Percentiles rank a stretch among this genome's conserved stretches.
These are phyloP conservation scores for Stictonetta naevosa DNA, from an alignment of 2,113 vertebrate genomes.

Conservation along the genomic window DNA sequence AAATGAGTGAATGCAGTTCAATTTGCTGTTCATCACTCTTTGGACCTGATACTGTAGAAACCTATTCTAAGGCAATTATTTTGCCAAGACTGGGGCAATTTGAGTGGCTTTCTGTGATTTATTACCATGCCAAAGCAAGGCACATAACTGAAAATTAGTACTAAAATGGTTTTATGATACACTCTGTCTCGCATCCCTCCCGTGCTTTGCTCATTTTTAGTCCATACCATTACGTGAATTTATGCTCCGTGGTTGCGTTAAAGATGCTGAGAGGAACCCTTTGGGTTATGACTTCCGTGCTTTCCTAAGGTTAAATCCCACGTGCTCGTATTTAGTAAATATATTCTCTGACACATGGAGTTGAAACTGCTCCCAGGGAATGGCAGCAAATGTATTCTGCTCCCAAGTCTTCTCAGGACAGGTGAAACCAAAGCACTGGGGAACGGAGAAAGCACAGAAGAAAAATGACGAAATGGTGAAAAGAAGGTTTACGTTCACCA, in stretches of 20 bases:
- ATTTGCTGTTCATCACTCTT: neutral
- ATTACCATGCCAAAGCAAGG: neutral
- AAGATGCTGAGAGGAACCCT: neutral
- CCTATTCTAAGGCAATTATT: neutral
- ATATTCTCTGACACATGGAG: neutral
- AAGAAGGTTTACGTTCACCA: neutral
- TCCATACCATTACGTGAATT: neutral
- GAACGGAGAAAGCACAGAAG: accelerated
- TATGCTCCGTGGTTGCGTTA: neutral
- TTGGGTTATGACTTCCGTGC: neutral
- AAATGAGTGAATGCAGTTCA: neutral
- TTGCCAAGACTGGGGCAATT: neutral
- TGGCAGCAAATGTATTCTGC: neutral
- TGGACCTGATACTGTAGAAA: neutral
- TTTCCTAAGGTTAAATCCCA: neutral
- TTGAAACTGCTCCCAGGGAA: neutral
- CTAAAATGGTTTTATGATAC: neutral
- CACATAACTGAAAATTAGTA: neutral
- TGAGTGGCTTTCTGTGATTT: neutral
- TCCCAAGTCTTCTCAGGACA: neutral
- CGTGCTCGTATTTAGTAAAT: neutral
- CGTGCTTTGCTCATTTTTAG: neutral
- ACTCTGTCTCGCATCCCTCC: neutral
- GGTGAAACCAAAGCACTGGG: neutral
- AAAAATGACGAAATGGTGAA: neutral